Evolutionary conservation across 2,113 vertebrate genomes (phyloP).

Genomic region (Varanus salvator): DNA sequence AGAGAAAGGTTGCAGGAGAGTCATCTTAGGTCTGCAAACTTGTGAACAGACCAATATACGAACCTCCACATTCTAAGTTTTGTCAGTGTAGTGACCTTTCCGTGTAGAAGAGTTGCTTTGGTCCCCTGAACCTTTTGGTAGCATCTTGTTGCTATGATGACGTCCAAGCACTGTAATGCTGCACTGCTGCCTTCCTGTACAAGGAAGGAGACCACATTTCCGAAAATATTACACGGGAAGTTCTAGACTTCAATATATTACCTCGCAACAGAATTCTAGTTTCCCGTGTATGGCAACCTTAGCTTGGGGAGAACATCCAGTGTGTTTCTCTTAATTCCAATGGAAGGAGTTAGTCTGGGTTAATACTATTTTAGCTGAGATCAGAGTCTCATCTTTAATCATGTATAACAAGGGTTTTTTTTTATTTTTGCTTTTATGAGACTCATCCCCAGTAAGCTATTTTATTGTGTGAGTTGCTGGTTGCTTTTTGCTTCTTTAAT

Average conservation of each 20-base stretch:
- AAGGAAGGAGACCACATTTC: background rate
- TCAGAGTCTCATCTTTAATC: conserved; percentile 1
- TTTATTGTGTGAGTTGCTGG: background rate
- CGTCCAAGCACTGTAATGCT: too few relatives aligned
- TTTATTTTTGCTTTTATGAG: background rate
- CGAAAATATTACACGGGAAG: background rate
- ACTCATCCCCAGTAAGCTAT: background rate
- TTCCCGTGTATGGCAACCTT: background rate
- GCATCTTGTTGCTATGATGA: too few relatives aligned
- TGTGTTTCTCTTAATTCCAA: background rate
- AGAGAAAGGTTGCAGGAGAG: too few relatives aligned
- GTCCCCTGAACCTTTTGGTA: too few relatives aligned
- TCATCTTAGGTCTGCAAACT: too few relatives aligned
- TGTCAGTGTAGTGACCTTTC: too few relatives aligned
- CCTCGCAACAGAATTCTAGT: fast-evolving
- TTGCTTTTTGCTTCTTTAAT: conserved; percentile 26
- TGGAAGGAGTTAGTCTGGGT: background rate
- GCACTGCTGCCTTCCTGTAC: background rate
- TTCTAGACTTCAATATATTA: background rate
- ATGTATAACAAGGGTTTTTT: background rate
- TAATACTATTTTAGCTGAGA: conserved; percentile 3
- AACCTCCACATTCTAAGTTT: too few relatives aligned
- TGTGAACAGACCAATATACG: too few relatives aligned
- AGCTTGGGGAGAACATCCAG: background rate
- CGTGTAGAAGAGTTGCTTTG: too few relatives aligned